phyloP scores from a whole-genome alignment of 2,113 vertebrate species.

The Oostethus manadensis region DNA sequence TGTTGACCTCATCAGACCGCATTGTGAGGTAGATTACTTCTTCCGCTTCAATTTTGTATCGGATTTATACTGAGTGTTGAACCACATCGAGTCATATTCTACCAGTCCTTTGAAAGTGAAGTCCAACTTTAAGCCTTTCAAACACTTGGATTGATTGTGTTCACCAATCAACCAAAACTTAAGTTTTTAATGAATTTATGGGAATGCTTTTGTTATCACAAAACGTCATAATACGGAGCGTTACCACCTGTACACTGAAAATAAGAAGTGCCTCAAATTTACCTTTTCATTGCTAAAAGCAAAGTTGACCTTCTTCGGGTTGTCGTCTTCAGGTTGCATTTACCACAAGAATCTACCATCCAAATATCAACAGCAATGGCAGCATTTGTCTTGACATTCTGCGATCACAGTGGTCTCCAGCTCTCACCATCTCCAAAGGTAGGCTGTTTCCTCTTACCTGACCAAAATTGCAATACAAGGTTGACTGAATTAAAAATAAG shows the following conservation, averaged over 20 bases:
- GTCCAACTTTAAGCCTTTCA: too few relatives aligned
- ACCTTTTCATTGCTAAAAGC: neutral
- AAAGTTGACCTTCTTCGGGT: neutral
- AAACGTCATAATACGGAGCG: too few relatives aligned
- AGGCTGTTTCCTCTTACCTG: slow-evolving; percentile 13
- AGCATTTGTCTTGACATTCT: slow-evolving; percentile 83
- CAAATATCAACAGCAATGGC: slow-evolving; percentile 84
- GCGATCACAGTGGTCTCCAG: slow-evolving; percentile 85
- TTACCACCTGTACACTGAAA: neutral
- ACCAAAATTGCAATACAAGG: neutral
- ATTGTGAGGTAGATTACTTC: too few relatives aligned
- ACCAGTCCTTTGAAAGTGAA: too few relatives aligned
- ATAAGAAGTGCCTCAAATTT: neutral
- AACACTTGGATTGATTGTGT: too few relatives aligned
- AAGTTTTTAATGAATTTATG: too few relatives aligned
- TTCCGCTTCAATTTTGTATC: too few relatives aligned
- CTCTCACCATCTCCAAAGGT: slow-evolving; percentile 99
- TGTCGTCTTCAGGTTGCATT: slow-evolving; percentile 83
- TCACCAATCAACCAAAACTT: too few relatives aligned
- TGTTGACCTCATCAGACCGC: too few relatives aligned
- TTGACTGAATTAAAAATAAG: neutral
- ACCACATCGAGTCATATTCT: too few relatives aligned
- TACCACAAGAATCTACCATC: slow-evolving; percentile 84
- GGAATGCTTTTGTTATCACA: too few relatives aligned
- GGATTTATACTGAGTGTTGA: too few relatives aligned